Evolutionary conservation across 2,113 vertebrate species (phyloP), one percentile per base, ranked within the genome.

Genomic region (Chitala chitala): DNA sequence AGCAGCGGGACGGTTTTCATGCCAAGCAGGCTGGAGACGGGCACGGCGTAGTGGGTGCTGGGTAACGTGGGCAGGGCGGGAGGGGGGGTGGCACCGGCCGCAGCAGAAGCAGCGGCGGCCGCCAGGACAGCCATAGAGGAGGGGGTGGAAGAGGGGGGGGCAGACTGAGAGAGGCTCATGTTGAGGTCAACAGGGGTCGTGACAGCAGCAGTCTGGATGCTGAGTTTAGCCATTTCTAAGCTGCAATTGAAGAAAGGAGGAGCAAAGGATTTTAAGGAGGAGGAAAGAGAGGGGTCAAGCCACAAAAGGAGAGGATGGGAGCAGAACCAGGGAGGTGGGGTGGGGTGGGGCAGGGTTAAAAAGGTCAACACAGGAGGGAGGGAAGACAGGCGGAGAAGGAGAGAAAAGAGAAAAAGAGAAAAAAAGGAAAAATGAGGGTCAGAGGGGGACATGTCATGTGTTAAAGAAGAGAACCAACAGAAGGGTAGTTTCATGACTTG

Each of bases 141-240:
- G 86, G 94, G 90, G 80, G 90, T 88, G 86, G 93, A 92, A 89
- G 90, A 87, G 81, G 90, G 85, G 85, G 91, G 88, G 83, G 86
- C 82, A 80, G 92, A 91, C 86, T 94, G 93, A 89, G 94, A 85
- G 91, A 94, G 94, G 90, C 90, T 91, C 92, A 95, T 91, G 92
- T 93, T 94, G 87, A 96, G 91, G 87, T 96, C 94, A 90, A 94
- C 88, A 80, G 93, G 88, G 90, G 86, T 90, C 85, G 86, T 88
- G 82, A 94, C 89, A 85, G 91, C 91, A 89, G 92, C 93, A 81
- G 91, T 90, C 92, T 95, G 94, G 92, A 93, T 94, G 91, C 92
- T 95, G 92, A 94, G 91, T 92, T 95, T 95, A 94, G 94, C 94
- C 94, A 96, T 94, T 92, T 96, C 94, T 94, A 96, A 92, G 88